Base-by-base conservation (phyloP, 2,113 vertebrate genomes). In the Cisticola juncidis region DNA sequence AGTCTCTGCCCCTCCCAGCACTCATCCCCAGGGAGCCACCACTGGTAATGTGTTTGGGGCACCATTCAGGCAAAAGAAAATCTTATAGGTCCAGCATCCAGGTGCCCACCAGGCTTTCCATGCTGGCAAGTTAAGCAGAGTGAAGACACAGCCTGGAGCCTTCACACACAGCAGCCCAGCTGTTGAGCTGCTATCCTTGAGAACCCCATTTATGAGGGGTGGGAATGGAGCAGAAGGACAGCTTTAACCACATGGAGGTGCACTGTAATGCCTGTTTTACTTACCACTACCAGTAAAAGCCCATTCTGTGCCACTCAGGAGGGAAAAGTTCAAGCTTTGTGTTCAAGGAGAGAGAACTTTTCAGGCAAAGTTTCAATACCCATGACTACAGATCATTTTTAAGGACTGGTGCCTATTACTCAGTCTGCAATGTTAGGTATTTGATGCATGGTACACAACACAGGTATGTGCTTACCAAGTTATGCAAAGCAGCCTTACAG, bases 1-100 rank as follows among this genome's bases (percentile, higher is more conserved):
- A 56, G 3, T 1, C 25, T 12, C 22, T 1, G 0, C 1, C 17
- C 16, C 31, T 73, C 26, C 29, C 12, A 69, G 22, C 1, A 0
- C 48, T 38, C 19, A 48, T 9, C 5, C 8, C 17, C 21, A 25
- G 35, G 54, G 38, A 73, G 19, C 28, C 35, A 33, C 17, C 40
- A 40, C 8, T 28, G 23, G 4, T 33, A 29, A 61, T 4, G 14
- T 18, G 20, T 26, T 53, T 38, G 9, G 20, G 23, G 8, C 23
- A 9, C 20, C 24, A 16, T 24, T 51, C 24, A 13, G 42, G 6
- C 21, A 40, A 33, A 70, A 31, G 13, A 40, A 47, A 58, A 29
- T 56, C 9, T 17, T 47, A 11, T 0, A 29, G 14, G 31, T 86
- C 15, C 36, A 12, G 24, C 28, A 44, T 28, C 22, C 69, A 45